phyloP scores from a whole-genome alignment of 1,140 invertebrate genomes.

The Atopsyche davidsoni region DNA sequence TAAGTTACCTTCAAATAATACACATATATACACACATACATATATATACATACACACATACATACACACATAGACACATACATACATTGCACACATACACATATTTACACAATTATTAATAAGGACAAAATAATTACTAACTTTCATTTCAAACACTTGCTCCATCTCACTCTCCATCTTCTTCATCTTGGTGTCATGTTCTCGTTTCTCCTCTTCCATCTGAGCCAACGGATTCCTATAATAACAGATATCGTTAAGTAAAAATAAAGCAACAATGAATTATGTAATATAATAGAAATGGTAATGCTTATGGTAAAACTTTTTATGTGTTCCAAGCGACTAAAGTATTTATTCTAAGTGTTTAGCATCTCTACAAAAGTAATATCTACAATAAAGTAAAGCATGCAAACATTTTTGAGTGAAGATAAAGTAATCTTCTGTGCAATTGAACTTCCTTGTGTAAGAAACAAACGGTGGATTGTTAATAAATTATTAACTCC shows the following conservation, averaged over 20 bases:
- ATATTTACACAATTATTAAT: too few relatives aligned
- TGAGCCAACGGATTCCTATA: constrained; percentile 91
- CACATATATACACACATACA: neutral
- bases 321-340: too few relatives aligned
- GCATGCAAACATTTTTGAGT: too few relatives aligned
- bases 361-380: too few relatives aligned
- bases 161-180: constrained; percentile 96
- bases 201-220: constrained; percentile 95
- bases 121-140: constrained; percentile 12
- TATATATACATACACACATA: neutral
- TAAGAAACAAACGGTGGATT: too few relatives aligned
- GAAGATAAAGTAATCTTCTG: too few relatives aligned
- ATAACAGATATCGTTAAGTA: constrained; percentile 32
- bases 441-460: too few relatives aligned
- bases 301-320: neutral
- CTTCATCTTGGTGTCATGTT: constrained; percentile 93
- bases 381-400: too few relatives aligned
- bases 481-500: too few relatives aligned
- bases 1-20: neutral
- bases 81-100: neutral
- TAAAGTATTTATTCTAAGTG: too few relatives aligned
- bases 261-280: constrained; percentile 1
- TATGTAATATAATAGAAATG: neutral
- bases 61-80: too few relatives aligned
- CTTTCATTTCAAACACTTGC: constrained; percentile 78